Evolutionary conservation across 2,113 vertebrate species (phyloP).

Genomic region (Entomyzon cyanotis): DNA sequence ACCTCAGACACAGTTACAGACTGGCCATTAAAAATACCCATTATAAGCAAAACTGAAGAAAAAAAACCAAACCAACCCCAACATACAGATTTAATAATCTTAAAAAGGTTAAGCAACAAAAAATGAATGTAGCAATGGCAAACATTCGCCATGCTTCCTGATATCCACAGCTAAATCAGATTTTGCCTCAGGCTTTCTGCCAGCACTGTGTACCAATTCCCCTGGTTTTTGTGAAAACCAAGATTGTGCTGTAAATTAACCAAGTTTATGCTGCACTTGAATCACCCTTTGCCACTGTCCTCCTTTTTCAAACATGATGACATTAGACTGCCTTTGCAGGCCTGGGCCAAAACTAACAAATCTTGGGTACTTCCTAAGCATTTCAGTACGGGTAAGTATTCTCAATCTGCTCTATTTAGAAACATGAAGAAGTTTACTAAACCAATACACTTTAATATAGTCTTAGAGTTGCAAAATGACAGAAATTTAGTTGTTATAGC

Average conservation of each 20-base stretch:
- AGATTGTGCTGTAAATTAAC: not conserved
- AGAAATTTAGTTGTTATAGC: not conserved
- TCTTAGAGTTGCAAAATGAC: not conserved
- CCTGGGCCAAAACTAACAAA: constrained; percentile 30
- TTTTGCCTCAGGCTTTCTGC: not conserved
- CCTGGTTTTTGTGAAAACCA: not conserved
- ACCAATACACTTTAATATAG: not conserved
- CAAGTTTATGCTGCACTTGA: not conserved
- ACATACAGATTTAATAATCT: not conserved
- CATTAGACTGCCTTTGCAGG: not conserved
- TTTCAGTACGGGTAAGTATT: not conserved
- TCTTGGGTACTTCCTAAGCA: not conserved
- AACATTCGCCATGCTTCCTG: not conserved
- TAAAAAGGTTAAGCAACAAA: not conserved
- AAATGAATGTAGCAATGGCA: not conserved
- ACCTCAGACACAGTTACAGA: not conserved
- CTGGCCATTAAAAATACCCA: not conserved
- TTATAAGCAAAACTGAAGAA: not conserved
- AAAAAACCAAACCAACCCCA: accelerated
- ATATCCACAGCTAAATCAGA: not conserved
- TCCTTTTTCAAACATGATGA: constrained; percentile 1
- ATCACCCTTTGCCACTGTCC: not conserved
- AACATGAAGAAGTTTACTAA: not conserved
- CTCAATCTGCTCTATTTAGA: not conserved
- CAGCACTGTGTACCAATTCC: not conserved